Evolutionary conservation across 2,113 vertebrate genomes (phyloP).

Genomic region (Vireo altiloquus): DNA sequence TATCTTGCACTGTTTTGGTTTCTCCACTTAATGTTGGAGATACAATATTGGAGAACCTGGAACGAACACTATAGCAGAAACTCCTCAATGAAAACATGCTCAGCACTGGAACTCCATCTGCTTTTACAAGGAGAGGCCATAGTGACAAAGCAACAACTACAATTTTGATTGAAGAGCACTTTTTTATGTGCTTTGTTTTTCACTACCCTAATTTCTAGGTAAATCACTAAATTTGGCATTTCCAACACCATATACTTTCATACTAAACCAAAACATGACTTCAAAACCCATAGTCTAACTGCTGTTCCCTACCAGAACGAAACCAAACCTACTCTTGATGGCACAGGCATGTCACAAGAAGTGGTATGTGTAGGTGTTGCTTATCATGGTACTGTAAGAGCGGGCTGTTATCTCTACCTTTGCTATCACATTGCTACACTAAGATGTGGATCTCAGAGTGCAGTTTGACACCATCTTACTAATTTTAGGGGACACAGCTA

Average conservation of each 20-base stretch:
- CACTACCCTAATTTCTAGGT: neutral
- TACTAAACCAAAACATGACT: neutral
- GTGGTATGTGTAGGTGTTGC: neutral
- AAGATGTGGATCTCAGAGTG: neutral
- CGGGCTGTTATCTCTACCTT: neutral
- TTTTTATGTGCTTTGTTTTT: neutral
- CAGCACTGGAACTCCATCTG: neutral
- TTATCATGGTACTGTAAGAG: neutral
- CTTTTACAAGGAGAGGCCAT: neutral
- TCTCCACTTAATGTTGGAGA: neutral
- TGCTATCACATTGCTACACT: neutral
- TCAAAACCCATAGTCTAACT: neutral
- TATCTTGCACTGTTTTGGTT: neutral
- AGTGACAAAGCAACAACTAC: neutral
- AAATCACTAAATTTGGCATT: neutral
- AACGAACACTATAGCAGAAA: neutral
- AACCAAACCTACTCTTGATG: neutral
- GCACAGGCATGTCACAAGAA: neutral
- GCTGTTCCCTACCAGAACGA: neutral
- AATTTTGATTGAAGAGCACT: neutral
- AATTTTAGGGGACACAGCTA: neutral
- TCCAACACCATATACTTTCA: neutral
- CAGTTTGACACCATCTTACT: neutral
- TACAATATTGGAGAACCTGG: neutral
- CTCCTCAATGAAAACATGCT: neutral